Conservation (phyloP, 2,888 invertebrate species). For the Pantelozetes paolii region DNA sequence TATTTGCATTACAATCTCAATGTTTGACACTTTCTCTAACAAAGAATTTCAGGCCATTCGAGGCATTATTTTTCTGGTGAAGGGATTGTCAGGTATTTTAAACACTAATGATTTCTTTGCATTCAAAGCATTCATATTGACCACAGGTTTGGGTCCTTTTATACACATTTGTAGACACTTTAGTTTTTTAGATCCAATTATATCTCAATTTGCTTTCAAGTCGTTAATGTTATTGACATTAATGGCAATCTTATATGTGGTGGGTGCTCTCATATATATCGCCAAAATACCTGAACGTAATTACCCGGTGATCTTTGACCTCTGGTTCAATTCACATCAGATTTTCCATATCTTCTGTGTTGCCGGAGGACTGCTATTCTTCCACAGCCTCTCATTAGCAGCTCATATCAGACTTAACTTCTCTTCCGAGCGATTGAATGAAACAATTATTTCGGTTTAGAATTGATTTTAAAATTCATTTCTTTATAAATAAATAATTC, state of each 20-base stretch:
- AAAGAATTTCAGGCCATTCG: neutral
- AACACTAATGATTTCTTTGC: neutral
- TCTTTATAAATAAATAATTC: too few relatives aligned
- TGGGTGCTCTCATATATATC: slow-evolving; percentile 94
- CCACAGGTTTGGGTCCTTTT: neutral
- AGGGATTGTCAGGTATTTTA: neutral
- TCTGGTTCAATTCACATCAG: slow-evolving; percentile 99
- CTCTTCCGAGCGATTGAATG: neutral
- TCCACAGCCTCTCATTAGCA: slow-evolving; percentile 17
- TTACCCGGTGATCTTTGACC: slow-evolving; percentile 83
- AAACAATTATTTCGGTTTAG: too few relatives aligned
- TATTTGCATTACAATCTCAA: slow-evolving; percentile 1
- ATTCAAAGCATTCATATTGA: neutral
- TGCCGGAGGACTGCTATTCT: neutral
- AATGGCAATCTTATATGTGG: slow-evolving; percentile 91
- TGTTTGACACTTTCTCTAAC: slow-evolving; percentile 13
- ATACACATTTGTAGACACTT: neutral
- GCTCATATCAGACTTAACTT: neutral
- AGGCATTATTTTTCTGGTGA: neutral
- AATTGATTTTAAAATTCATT: too few relatives aligned
- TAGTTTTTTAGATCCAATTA: neutral
- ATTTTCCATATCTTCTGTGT: slow-evolving; percentile 92
- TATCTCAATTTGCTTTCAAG: neutral
- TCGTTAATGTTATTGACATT: slow-evolving; percentile 57
- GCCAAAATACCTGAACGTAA: slow-evolving; percentile 92